Conservation (phyloP, 2,888 invertebrate genomes). For the Rhorus exstirpatorius region DNA sequence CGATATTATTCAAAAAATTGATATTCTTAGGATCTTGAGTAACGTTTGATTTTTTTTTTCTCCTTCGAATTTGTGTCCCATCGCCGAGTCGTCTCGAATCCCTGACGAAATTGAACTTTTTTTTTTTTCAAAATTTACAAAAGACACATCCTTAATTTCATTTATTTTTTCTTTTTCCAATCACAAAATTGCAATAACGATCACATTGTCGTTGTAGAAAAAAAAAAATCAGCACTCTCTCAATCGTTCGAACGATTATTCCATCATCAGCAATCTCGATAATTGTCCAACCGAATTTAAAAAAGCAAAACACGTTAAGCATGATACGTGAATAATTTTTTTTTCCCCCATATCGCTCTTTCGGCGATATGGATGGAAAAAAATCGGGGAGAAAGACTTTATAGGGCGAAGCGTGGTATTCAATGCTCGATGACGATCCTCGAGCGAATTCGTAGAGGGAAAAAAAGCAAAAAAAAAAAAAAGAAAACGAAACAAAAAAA, state of each 20-base stretch:
- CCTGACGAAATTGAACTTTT: too few relatives aligned
- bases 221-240: conserved; percentile 3
- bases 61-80: too few relatives aligned
- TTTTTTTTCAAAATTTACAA: conserved; percentile 18
- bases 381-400: conserved; percentile 35
- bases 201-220: conserved; percentile 43
- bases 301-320: conserved; percentile 1
- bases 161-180: too few relatives aligned
- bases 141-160: too few relatives aligned
- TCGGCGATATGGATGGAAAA: conserved; percentile 27
- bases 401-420: conserved; percentile 64
- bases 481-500: conserved; percentile 63
- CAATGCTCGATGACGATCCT: conserved; percentile 75
- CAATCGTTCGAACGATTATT: conserved; percentile 29
- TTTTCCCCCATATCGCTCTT: conserved; percentile 13
- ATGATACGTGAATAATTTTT: conserved; percentile 12
- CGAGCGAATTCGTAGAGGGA: conserved; percentile 72
- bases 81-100: too few relatives aligned
- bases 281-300: conserved; percentile 41
- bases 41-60: too few relatives aligned
- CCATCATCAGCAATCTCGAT: conserved; percentile 24
- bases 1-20: too few relatives aligned
- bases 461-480: conserved; percentile 55
- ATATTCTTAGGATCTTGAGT: too few relatives aligned
- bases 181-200: conserved; percentile 47